phyloP scores from a whole-genome alignment of 2,113 vertebrate species.

The Neotoma lepida region DNA sequence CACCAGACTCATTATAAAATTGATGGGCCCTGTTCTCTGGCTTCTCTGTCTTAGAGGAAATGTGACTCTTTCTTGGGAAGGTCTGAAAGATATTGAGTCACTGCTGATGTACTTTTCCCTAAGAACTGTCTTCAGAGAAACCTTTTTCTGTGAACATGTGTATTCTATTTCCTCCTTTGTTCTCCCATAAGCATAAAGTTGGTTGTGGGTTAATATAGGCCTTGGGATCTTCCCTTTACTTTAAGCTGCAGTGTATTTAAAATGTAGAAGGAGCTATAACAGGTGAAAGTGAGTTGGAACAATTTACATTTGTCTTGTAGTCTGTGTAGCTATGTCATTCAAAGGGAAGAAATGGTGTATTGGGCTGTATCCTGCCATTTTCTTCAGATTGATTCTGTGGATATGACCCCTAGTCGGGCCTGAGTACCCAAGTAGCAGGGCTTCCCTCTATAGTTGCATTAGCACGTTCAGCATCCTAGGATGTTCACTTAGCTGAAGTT shows the following conservation, averaged over 20 bases:
- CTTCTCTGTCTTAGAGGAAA: background rate
- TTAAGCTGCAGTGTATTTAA: background rate
- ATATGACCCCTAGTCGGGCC: background rate
- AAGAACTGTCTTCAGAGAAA: background rate
- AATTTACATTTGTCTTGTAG: background rate
- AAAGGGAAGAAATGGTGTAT: background rate
- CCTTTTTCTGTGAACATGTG: background rate
- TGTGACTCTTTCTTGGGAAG: conserved; percentile 19
- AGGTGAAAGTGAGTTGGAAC: background rate
- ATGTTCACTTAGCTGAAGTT: background rate
- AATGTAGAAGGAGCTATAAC: conserved; percentile 3
- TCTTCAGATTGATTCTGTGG: background rate
- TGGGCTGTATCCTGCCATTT: background rate
- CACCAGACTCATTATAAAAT: background rate
- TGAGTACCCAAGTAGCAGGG: background rate
- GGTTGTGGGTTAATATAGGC: background rate
- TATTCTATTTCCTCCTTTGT: background rate
- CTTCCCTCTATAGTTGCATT: background rate
- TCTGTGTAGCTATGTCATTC: background rate
- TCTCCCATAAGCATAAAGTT: background rate
- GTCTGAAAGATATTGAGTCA: background rate
- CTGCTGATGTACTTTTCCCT: background rate
- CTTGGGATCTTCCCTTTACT: background rate
- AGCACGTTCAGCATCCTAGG: too few species aligned
- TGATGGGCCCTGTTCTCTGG: background rate